Base-by-base conservation (phyloP, 2,888 invertebrate genomes). In the Erebia palarica region DNA sequence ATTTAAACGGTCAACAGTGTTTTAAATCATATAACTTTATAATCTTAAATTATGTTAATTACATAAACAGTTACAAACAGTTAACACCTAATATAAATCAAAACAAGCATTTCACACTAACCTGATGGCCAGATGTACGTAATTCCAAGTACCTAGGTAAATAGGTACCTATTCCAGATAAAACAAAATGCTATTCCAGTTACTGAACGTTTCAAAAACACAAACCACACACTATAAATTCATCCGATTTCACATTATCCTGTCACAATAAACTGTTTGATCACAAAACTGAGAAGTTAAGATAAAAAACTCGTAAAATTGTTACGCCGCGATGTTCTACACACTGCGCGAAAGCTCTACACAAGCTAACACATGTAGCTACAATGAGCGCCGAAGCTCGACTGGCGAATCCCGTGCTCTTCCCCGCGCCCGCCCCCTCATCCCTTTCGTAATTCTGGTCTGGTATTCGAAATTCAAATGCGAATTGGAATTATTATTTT, bases 251-350 rank as follows among this genome's bases (percentile, higher is more conserved):
- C 72, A 73, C 72, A 73, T 73, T 47, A 70, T 65, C 27, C 70
- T 70, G 72, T 73, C 72, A 73, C 72, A 67, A 70, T 73, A 70
- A 73, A 73, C 66, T n/a, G 63, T 73, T 73, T 73, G 64, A 70
- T 63, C 69, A 69, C 67, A 73, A 69, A 69, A 72, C 69, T 53
- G 66, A 64, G 59, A 55, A 60, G 61, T 55, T 66, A 57, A 42
- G 57, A 63, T 58, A 72, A 63, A 65, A 57, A 64, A 36, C 60
- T 63, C 68, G 68, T 72, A 65, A 69, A 71, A n/a, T n/a, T 47
- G 27, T 66, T 49, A 49, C 69, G 57, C n/a, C 14, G 63, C 69
- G 65, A 72, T 60, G 60, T 65, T 55, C 21, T 18, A 51, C 27
- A 14, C 14, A 57, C 16, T n/a, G 10, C 47, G 42, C 47, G 44